Evolutionary conservation across 2,888 invertebrate genomes (phyloP), one percentile per base, ranked within the genome.

Genomic region (Pseudeuparius sepicola): DNA sequence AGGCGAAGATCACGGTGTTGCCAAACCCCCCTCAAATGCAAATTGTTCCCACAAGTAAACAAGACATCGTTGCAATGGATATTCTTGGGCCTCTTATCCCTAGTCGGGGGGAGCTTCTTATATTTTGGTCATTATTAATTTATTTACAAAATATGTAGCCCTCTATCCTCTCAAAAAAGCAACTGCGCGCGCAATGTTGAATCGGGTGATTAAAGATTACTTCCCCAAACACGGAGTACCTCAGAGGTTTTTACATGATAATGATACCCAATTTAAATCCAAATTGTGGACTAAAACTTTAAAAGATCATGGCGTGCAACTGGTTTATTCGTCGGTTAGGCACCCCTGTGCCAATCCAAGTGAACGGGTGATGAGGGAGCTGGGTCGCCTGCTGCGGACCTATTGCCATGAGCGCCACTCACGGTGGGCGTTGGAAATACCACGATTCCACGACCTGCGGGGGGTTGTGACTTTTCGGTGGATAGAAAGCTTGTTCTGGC

Each of bases 201-300:
- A n/a, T n/a, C n/a, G n/a, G n/a, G n/a, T n/a, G n/a, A n/a, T n/a
- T n/a, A n/a, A n/a, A n/a, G n/a, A n/a, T n/a, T n/a, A n/a, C n/a
- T n/a, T n/a, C n/a, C n/a, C n/a, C n/a, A n/a, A n/a, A n/a, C n/a
- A n/a, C n/a, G n/a, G n/a, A n/a, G n/a, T n/a, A n/a, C n/a, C n/a
- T n/a, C n/a, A n/a, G n/a, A n/a, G n/a, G n/a, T n/a, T n/a, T n/a
- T n/a, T n/a, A n/a, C n/a, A n/a, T n/a, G n/a, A n/a, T n/a, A n/a
- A n/a, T n/a, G n/a, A 48, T 6, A 31, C 38, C 9, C 49, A 49
- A 27, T 50, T 52, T 30, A 42, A 44, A 2, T 39, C 43, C 1
- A 31, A 28, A 10, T 23, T 14, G 7, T 50, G 50, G 49, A 14
- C 24, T 11, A 15, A 32, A 3, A n/a, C 15, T n/a, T 11, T 40